Evolutionary conservation across 2,888 invertebrate genomes (phyloP).

Genomic region (Camponotus fellah): DNA sequence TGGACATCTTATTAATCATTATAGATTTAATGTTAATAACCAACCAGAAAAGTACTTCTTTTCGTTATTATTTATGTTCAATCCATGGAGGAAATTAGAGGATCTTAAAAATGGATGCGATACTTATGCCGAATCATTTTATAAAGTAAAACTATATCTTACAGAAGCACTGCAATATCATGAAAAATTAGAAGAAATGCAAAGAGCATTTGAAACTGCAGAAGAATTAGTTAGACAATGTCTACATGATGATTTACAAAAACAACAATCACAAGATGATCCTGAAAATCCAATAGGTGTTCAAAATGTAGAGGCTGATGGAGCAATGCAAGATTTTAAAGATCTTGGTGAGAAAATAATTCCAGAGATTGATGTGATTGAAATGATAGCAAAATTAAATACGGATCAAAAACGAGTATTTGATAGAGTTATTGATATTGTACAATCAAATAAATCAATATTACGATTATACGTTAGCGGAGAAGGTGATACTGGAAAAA

Average conservation of each 20-base stretch:
- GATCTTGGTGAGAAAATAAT: not conserved
- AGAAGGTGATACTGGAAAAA: slow-evolving; percentile 1
- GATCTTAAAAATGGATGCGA: not conserved
- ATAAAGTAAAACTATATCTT: not conserved
- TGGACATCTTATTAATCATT: not conserved
- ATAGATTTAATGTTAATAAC: not conserved
- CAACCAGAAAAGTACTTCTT: not conserved
- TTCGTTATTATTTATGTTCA: not conserved
- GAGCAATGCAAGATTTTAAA: slow-evolving; percentile 40
- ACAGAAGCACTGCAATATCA: no score
- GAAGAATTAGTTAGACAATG: not conserved
- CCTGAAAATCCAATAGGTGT: not conserved
- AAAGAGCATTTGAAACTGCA: not conserved
- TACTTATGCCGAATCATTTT: not conserved
- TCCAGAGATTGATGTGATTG: not conserved
- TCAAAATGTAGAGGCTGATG: slow-evolving; percentile 25
- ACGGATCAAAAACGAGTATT: slow-evolving; percentile 25
- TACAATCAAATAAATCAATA: not conserved
- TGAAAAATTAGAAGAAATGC: not conserved
- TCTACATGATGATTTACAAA: not conserved
- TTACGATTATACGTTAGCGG: slow-evolving; percentile 1
- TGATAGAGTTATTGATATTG: not conserved
- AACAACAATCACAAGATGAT: not conserved
- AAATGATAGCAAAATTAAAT: slow-evolving; percentile 35
- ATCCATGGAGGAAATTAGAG: not conserved